Conservation (phyloP, 2,113 vertebrate species). For the Corapipo altera region DNA sequence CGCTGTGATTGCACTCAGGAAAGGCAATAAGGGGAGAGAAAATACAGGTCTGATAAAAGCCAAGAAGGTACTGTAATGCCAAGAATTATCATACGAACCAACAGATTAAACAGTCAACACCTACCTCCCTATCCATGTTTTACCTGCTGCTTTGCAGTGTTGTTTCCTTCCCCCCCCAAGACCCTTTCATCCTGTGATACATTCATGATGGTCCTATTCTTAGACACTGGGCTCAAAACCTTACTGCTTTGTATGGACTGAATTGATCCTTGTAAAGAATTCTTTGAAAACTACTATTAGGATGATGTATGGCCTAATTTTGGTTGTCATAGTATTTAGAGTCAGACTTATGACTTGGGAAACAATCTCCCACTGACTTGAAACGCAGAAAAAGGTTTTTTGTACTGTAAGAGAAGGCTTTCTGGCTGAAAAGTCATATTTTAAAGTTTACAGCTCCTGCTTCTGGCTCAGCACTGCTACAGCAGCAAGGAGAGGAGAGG, state of each 20-base stretch:
- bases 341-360: constrained; percentile 47
- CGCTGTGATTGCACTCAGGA: neutral
- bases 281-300: constrained; percentile 76
- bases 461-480: constrained; percentile 65
- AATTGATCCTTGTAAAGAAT: constrained; percentile 79
- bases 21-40: neutral
- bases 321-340: constrained; percentile 78
- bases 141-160: fast-evolving
- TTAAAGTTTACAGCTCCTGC: constrained; percentile 72
- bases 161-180: neutral
- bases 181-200: neutral
- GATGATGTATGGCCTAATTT: constrained; percentile 81
- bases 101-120: neutral
- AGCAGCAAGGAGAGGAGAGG: neutral
- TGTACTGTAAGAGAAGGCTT: constrained; percentile 39
- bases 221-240: constrained; percentile 26
- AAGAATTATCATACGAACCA: neutral
- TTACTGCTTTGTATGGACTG: constrained; percentile 49
- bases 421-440: constrained; percentile 48
- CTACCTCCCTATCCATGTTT: neutral
- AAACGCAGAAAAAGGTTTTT: constrained; percentile 64
- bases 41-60: neutral
- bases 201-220: neutral
- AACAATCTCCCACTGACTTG: constrained; percentile 51
- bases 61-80: neutral